Base-by-base conservation (phyloP, 2,113 vertebrate genomes). In the Platichthys stellatus region DNA sequence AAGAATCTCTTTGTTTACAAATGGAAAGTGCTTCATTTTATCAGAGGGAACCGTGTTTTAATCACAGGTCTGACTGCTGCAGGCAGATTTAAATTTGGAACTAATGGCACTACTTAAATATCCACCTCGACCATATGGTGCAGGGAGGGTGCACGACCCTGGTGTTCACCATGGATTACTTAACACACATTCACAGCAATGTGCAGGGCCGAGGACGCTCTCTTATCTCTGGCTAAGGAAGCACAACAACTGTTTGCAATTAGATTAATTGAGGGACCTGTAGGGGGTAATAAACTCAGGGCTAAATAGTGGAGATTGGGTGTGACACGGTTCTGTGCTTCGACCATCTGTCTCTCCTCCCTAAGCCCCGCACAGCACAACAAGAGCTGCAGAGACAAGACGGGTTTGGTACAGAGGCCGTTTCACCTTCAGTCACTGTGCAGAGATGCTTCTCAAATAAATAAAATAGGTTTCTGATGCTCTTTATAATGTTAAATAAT, bases 191-290 rank as follows among this genome's bases (percentile, higher is more conserved):
- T 63, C 59, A 26, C 17, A 57, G 26, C 45, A 21, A 35, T 28
- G 54, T 51, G 40, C 69, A 26, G 10, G 31, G 66, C 20, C 28
- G 10, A 43, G 3, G 24, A 73, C 83, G 78, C 62, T 70, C 83
- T 80, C 79, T 88, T 85, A 86, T 83, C 85, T 76, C 60, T 35
- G 47, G 61, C 74, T 80, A 79, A 89, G 76, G 59, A 66, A 59
- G 72, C 61, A 38, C 57, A 63, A 64, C 77, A 82, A 82, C 63
- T 74, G 75, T 69, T 76, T 18, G 76, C 70, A 92, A 92, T 93
- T 92, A 92, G 92, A 88, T 86, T 91, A 93, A 94, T 93, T 78
- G 67, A 73, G 40, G 67, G 88, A 85, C 76, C 72, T 86, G 78
- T 80, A 63, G 79, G 68, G 63, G 87, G 53, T 84, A 81, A 89